Base-by-base conservation (phyloP, 2,888 invertebrate genomes). In the Cantharis rufa region DNA sequence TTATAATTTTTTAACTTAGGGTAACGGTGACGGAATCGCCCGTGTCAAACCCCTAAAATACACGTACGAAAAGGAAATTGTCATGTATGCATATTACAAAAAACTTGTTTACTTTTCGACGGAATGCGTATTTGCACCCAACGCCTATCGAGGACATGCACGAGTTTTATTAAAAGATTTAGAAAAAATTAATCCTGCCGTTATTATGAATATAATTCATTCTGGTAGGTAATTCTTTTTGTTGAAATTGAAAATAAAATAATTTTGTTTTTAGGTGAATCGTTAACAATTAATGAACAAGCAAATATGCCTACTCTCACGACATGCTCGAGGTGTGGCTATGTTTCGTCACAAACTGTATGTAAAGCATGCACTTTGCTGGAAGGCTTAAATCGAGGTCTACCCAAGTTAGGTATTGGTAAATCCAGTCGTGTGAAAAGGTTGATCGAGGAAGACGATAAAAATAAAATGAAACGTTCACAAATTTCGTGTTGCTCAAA, bases 61-160 rank as follows among this genome's bases (percentile, higher is more conserved):
- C 86, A 94, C 97, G 0, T 99, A 98, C 87, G 99, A 99, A 87
- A 99, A 99, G 86, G 99, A 99, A 90, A 99, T 99, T 85, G 99
- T 99, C 0, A 97, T 98, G 97, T 98, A 99, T 89, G 99, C 99
- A 0, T 96, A 99, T 87, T 98, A 96, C 87, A 96, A 97, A 86
- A 95, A 96, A 85, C 89, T 99, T 27, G 94, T 98, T 10, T 99
- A 99, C 87, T 99, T 99, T 89, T 98, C 98, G 2, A 99, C 99
- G 0, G 99, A 99, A 88, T 99, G 99, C 89, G 94, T 98, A 69
- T 99, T 98, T 90, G 97, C 99, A 1, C 99, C 99, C 0, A 98
- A 99, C 89, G 98, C 99, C 0, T 98, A 98, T 87, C 91, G 98
- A 84, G 98, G 98, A 0, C 94, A 98, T 87, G 97, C 97, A 0